Evolutionary conservation across 2,888 invertebrate species (phyloP), one percentile per base, ranked within the genome.

Genomic region (Pegoplata infirma): DNA sequence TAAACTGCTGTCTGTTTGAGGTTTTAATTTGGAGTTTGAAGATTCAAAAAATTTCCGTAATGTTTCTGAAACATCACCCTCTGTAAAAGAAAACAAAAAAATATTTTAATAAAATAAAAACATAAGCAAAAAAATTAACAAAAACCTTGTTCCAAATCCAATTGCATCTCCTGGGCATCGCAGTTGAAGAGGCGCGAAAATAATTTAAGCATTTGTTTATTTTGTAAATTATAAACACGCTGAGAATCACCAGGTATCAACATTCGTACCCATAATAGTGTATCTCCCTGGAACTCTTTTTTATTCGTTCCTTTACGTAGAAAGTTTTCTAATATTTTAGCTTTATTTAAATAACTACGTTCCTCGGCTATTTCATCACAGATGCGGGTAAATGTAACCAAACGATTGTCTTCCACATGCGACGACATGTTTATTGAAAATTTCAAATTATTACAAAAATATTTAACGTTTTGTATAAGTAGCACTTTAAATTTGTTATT

Each of bases 161-260:
- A 93, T 7, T 96, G 89, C 97, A 98, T 97, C 53, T 94, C 94
- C 82, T 94, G 93, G 78, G 93, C 93, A 88, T 94, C 93, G 0
- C 91, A 91, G 3, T 91, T 89, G 82, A 98, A 95, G 76, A 98
- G 93, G 89, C 93, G 92, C 53, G 96, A 94, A 87, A 97, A 98
- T 51, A 97, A 89, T 89, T 98, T 98, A 0, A 97, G 91, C 66
- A 98, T 91, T 86, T 97, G 97, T 88, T 97, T 97, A 86, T 95
- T 97, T 90, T 97, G 96, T 58, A 98, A 90, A 90, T 98, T 98
- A 87, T 98, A 98, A 32, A 97, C 93, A 77, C 96, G 91, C 88
- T 97, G 96, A 12, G 93, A 92, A 23, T 94, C 94, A 55, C 94
- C 94, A 0, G 98, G 98, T 61, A 98, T 90, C 19, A 98, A 89